These are phyloP conservation scores for Luehdorfia chinensis DNA, from an alignment of 1,140 invertebrate species.

Conservation along the genomic window DNA sequence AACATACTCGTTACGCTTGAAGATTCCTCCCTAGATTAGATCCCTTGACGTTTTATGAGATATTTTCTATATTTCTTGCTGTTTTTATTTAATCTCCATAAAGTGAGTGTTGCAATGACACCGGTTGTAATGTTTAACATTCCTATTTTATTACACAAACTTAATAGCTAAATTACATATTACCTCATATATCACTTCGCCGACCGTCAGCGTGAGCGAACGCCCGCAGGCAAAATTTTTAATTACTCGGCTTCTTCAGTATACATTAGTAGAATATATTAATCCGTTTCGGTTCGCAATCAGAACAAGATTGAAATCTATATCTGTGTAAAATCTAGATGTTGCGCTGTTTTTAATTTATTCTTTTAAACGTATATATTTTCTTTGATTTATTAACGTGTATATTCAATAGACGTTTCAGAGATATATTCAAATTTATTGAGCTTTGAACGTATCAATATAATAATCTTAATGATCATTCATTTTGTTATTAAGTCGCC, in stretches of 20 bases:
- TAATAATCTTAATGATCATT: too few relatives aligned
- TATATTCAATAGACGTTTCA: conserved; percentile 1
- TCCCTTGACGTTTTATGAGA: too few relatives aligned
- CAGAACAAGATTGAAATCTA: conserved; percentile 32
- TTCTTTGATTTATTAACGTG: conserved; percentile 8
- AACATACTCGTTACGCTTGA: too few relatives aligned
- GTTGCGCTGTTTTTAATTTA: conserved; percentile 11
- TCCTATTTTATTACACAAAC: conserved; percentile 15
- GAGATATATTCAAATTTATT: conserved; percentile 1
- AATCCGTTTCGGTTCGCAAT: conserved; percentile 16
- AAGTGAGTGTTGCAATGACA: neutral
- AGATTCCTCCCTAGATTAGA: too few relatives aligned
- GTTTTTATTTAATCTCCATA: neutral
- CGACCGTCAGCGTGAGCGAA: conserved; percentile 23
- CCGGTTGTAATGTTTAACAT: conserved; percentile 13
- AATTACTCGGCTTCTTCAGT: conserved; percentile 57
- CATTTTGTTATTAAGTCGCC: too few relatives aligned
- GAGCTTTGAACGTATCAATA: neutral
- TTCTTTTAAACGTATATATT: neutral
- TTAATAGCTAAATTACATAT: conserved; percentile 20
- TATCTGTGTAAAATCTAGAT: conserved; percentile 16
- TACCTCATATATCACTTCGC: conserved; percentile 30
- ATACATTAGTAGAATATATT: conserved; percentile 44
- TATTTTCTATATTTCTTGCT: too few relatives aligned
- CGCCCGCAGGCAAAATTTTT: conserved; percentile 34